phyloP scores from a whole-genome alignment of 2,888 invertebrate genomes.

The Mamestra brassicae region DNA sequence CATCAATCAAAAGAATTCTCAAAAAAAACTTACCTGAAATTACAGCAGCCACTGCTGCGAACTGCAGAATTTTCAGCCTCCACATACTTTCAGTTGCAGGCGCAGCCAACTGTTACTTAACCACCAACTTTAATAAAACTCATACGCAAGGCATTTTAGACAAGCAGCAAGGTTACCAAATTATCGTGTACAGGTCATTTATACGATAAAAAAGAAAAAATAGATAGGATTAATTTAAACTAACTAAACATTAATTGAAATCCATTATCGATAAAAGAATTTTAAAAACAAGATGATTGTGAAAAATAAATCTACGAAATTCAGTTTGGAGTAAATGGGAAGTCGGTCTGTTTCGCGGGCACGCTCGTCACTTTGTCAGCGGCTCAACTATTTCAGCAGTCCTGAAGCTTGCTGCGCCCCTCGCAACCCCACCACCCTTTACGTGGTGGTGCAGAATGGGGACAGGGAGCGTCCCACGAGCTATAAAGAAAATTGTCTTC shows the following conservation, averaged over 20 bases:
- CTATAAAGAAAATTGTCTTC: constrained; percentile 89
- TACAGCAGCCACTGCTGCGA: constrained; percentile 38
- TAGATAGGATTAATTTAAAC: background rate
- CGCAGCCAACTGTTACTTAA: constrained; percentile 13
- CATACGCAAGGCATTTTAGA: constrained; percentile 45
- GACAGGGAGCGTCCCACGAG: constrained; percentile 87
- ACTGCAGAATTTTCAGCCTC: constrained; percentile 30
- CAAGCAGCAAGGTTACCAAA: background rate
- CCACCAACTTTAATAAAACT: constrained; percentile 43
- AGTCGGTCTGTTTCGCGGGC: constrained; percentile 63
- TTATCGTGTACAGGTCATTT: constrained; percentile 12
- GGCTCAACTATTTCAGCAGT: constrained; percentile 78
- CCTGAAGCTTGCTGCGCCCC: constrained; percentile 75
- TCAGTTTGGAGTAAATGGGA: constrained; percentile 25
- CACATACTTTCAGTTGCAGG: constrained; percentile 44
- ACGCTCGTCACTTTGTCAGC: constrained; percentile 79
- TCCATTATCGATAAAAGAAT: background rate
- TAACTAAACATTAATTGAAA: background rate
- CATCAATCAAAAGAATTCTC: background rate
- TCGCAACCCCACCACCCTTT: constrained; percentile 83
- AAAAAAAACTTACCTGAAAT: constrained; percentile 59
- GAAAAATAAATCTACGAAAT: constrained; percentile 19
- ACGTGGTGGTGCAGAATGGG: constrained; percentile 82
- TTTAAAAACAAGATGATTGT: constrained; percentile 9
- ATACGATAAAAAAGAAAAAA: constrained; percentile 7